These are phyloP conservation scores for Machimus rusticus DNA, from an alignment of 2,888 invertebrate species.

Conservation along the genomic window DNA sequence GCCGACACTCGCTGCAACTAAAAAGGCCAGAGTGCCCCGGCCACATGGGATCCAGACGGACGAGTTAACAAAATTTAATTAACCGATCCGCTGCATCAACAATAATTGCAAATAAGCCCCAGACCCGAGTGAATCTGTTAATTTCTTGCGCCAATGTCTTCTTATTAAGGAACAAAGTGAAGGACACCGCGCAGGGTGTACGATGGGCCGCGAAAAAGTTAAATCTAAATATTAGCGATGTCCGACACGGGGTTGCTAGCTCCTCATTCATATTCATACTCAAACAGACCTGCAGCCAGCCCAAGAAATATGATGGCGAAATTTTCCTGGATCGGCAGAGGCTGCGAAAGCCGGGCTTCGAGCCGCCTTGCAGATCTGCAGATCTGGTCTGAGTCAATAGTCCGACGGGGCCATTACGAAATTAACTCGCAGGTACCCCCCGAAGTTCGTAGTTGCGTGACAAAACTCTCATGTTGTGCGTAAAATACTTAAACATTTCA, in stretches of 20 bases:
- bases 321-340: conserved; percentile 34
- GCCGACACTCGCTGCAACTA: background rate
- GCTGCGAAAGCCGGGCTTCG: background rate
- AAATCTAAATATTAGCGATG: conserved; percentile 42
- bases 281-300: conserved; percentile 31
- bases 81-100: conserved; percentile 43
- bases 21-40: background rate
- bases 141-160: conserved; percentile 45
- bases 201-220: background rate
- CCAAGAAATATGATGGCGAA: conserved; percentile 42
- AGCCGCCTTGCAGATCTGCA: background rate
- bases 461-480: conserved; percentile 46
- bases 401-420: background rate
- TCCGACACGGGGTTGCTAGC: conserved; percentile 25
- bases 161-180: conserved; percentile 8
- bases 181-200: background rate
- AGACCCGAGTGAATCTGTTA: conserved; percentile 46
- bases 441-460: conserved; percentile 46
- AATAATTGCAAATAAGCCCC: conserved; percentile 47
- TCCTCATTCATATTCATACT: conserved; percentile 44
- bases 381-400: background rate
- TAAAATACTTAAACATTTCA: conserved; percentile 42
- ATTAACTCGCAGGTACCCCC: conserved; percentile 42
- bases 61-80: conserved; percentile 46
- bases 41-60: conserved; percentile 32